Evolutionary conservation across 2,113 vertebrate species (phyloP), one percentile per base, ranked within the genome.

Genomic region (Esox niger): DNA sequence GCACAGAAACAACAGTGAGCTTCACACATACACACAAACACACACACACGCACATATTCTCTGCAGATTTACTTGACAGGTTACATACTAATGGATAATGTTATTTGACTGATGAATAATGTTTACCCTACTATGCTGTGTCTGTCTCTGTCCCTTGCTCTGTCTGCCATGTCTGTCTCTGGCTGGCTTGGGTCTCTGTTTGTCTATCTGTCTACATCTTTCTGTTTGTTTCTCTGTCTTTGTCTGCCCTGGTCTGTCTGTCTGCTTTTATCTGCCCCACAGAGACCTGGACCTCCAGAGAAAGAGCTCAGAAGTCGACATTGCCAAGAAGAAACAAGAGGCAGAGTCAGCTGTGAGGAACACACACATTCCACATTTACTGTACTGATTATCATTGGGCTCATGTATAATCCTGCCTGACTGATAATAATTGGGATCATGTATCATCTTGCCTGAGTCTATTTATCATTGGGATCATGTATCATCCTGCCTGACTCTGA

Each of bases 281-380:
- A 99, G 97, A 83, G 95, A 99, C 2, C 69, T 98, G 88, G 94
- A 98, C 75, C 95, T 97, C 82, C 96, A 98, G 9, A 91, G 94
- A 79, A 97, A 95, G 65, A 95, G 76, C 76, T 93, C 94, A 0
- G 93, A 94, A 69, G 93, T 91, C 0, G 94, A 98, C 78, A 91
- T 95, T 38, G 90, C 94, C 72, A 93, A 94, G 87, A 98, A 96
- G 90, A 98, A 95, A 77, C 94, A 95, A 70, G 97, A 98, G 82
- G 96, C 97, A 1, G 96, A 99, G 82, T 93, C 95, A 6, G 94
- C 96, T 0, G 97, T 99, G 70, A 94, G 96, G 91, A 11, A 71
- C 35, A 1, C 63, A 43, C n/a, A 43, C 38, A 3, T 57, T 30
- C 63, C 71, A 71, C 46, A 25, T 38, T 52, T 31, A 56, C 29